Conservation (phyloP, 2,797 vertebrate genomes). For the Enteromius argenteus region DNA sequence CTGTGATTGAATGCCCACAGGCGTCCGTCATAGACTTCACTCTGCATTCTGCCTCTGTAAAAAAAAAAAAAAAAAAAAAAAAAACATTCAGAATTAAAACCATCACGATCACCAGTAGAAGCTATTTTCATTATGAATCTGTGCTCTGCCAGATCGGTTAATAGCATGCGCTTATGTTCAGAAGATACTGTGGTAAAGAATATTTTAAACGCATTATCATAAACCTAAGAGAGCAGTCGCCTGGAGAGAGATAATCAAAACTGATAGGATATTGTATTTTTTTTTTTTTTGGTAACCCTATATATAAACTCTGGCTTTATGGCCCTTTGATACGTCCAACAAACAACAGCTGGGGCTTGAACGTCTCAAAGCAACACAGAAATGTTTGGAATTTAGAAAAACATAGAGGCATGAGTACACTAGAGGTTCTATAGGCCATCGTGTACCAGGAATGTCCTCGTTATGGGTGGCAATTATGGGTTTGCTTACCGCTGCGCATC, state of each 20-base stretch:
- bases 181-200: constrained; percentile 49
- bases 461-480: constrained; percentile 85
- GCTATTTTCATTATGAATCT: constrained; percentile 67
- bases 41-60: constrained; percentile 58
- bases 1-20: constrained; percentile 67
- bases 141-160: constrained; percentile 60
- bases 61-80: constrained; percentile 24
- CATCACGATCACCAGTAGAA: constrained; percentile 65
- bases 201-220: constrained; percentile 18
- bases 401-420: constrained; percentile 78
- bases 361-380: constrained; percentile 54
- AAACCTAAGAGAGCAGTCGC: constrained; percentile 13
- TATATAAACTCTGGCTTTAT: constrained; percentile 13
- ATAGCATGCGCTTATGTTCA: constrained; percentile 25
- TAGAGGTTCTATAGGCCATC: constrained; percentile 78
- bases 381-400: constrained; percentile 62
- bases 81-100: constrained; percentile 68
- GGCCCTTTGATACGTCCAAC: constrained; percentile 42
- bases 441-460: constrained; percentile 77
- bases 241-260: constrained; percentile 26
- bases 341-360: constrained; percentile 53
- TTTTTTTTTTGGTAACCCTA: neutral
- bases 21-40: constrained; percentile 63
- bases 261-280: neutral
- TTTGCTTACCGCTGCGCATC: constrained; percentile 80